Evolutionary conservation across 2,888 invertebrate species (phyloP), one percentile per base, ranked within the genome.

Genomic region (Pocota personata): DNA sequence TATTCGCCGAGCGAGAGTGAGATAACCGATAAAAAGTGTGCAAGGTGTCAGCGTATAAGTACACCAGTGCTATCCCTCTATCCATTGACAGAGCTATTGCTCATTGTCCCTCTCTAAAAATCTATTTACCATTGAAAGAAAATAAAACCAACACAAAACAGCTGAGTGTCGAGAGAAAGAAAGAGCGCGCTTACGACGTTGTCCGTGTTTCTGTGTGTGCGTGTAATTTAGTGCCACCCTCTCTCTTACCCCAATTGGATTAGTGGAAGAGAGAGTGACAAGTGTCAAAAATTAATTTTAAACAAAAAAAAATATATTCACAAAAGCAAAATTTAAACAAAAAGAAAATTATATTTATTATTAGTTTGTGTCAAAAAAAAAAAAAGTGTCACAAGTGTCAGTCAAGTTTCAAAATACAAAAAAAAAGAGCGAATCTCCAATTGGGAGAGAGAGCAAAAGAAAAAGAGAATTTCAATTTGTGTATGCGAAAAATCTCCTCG

Each of bases 241-340:
- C 80, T 86, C 86, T 86, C 86, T 86, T 86, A 82, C 86, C 86
- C 52, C 82, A 86, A 76, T 77, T 86, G 86, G 86, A 86, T 86
- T 72, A 86, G 86, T 62, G 86, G 86, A 86, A 86, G 86, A 82
- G 86, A 86, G 86, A 86, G 86, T 86, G 86, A 86, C 80, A 82
- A 86, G 80, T 86, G 86, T 80, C 75, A 75, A 50, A 60, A 60
- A 3, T 35, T 24, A 12, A 12, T 35, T 37, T n/a, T 37, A 40
- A 30, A 37, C 19, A 40, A 66, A 6, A 37, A 37, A 6, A 12
- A 14, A 12, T 14, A 67, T 27, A 32, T n/a, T 35, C 16, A 57
- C 8, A 52, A 50, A 48, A 55, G 55, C 46, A 40, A 72, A 50
- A 52, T 43, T 72, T 64, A 30, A 64, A 64, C 52, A 52, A 48